Base-by-base conservation (phyloP, 2,888 invertebrate species). In the Hypolimnas misippus region DNA sequence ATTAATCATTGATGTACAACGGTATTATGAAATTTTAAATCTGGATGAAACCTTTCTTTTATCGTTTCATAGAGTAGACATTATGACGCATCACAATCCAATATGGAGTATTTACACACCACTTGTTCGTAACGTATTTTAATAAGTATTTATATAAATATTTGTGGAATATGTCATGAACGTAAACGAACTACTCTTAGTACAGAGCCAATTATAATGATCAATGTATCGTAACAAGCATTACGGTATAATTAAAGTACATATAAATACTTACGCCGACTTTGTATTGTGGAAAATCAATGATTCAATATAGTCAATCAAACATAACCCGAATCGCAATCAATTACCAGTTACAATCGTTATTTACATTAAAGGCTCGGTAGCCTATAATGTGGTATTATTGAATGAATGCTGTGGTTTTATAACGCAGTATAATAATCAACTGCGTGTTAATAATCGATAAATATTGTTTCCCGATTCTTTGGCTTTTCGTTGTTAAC, bases 251-350 rank as follows among this genome's bases (percentile, higher is more conserved):
- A 40, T 40, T 5, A 40, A 40, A 40, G 7, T 16, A n/a, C 17
- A 17, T 17, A 42, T 17, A 40, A 40, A 17, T 17, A 17, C 42
- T 42, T 16, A 42, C 42, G 17, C 17, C 10, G 1, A 17, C 14
- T 8, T 17, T 17, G 8, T 49, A 57, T 50, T 49, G n/a, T 7
- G 31, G 12, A 38, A n/a, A n/a, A n/a, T n/a, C n/a, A 38, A 49
- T 57, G 16, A 46, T n/a, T 19, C n/a, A 52, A 42, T 51, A 50
- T 51, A 42, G 40, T 51, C 17, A 29, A 29, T 50, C 16, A 46
- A 49, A 54, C 50, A 51, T 42, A 61, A 40, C 49, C 21, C 40
- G 21, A n/a, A 40, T 14, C 25, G 19, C 55, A 29, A 61, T 61
- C 50, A 55, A 50, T 54, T 50, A 49, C 21, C 31, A 25, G 16